These are phyloP conservation scores for Amphipyra berbera DNA, from an alignment of 2,888 invertebrate species.

Conservation along the genomic window DNA sequence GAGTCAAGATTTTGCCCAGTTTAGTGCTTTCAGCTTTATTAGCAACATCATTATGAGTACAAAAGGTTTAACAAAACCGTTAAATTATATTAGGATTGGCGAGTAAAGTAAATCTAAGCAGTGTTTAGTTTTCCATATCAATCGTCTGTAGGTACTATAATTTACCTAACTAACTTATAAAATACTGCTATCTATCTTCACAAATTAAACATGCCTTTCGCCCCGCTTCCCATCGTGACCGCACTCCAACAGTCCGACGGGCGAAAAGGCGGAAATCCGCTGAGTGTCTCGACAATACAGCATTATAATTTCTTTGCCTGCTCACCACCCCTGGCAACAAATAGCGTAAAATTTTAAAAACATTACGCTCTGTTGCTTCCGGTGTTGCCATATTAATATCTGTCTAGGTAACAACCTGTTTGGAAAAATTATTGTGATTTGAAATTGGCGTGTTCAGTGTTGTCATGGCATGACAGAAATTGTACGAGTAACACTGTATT, in stretches of 20 bases:
- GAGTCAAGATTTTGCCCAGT: too few relatives aligned
- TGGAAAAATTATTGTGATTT: constrained; percentile 1
- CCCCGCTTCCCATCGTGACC: constrained; percentile 18
- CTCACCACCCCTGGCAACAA: constrained; percentile 26
- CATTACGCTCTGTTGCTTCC: constrained; percentile 22
- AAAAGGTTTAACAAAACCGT: too few relatives aligned
- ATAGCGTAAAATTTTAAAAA: constrained; percentile 45
- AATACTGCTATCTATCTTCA: not conserved
- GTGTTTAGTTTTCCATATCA: too few relatives aligned
- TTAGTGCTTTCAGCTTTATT: too few relatives aligned
- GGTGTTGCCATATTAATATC: constrained; percentile 12
- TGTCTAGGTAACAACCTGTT: not conserved
- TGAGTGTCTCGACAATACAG: constrained; percentile 46
- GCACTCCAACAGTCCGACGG: constrained; percentile 8
- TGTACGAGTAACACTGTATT: too few relatives aligned
- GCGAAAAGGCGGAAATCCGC: constrained; percentile 49
- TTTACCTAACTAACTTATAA: not conserved
- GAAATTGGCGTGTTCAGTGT: not conserved
- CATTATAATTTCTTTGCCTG: constrained; percentile 44
- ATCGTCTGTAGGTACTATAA: too few relatives aligned
- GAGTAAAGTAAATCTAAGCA: too few relatives aligned
- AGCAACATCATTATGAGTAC: too few relatives aligned
- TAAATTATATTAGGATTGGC: too few relatives aligned
- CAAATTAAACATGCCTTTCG: not conserved
- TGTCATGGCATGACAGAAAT: not conserved